phyloP scores from a whole-genome alignment of 2,113 vertebrate genomes.

The Oreochromis tanganicae region DNA sequence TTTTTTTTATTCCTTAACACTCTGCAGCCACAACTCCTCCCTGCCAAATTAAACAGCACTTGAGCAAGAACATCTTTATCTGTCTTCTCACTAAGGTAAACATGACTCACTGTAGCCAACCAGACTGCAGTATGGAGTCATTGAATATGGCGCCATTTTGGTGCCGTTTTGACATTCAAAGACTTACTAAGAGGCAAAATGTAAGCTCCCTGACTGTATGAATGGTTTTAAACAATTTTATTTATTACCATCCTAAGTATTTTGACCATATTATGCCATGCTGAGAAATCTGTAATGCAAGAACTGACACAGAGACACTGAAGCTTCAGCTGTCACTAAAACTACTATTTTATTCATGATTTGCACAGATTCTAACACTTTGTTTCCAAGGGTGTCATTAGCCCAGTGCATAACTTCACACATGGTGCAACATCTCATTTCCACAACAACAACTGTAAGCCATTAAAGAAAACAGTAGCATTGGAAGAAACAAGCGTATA shows the following conservation, averaged over 20 bases:
- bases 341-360: neutral
- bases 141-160: neutral
- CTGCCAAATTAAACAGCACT: neutral
- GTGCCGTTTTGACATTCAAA: neutral
- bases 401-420: neutral
- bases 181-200: neutral
- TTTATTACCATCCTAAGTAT: neutral
- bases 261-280: neutral
- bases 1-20: neutral
- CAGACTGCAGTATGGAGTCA: neutral
- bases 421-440: neutral
- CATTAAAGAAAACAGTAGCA: neutral
- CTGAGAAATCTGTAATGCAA: neutral
- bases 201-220: neutral
- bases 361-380: neutral
- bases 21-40: neutral
- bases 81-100: neutral
- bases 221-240: neutral
- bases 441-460: neutral
- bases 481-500: neutral
- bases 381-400: neutral
- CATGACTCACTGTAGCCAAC: constrained; percentile 39
- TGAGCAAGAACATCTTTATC: neutral
- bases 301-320: neutral
- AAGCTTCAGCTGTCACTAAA: neutral